A percentile compares a stretch with the other conserved stretches of the same genome.
Conservation (phyloP, 2,888 invertebrate genomes). For the Plagiodera versicolora region DNA sequence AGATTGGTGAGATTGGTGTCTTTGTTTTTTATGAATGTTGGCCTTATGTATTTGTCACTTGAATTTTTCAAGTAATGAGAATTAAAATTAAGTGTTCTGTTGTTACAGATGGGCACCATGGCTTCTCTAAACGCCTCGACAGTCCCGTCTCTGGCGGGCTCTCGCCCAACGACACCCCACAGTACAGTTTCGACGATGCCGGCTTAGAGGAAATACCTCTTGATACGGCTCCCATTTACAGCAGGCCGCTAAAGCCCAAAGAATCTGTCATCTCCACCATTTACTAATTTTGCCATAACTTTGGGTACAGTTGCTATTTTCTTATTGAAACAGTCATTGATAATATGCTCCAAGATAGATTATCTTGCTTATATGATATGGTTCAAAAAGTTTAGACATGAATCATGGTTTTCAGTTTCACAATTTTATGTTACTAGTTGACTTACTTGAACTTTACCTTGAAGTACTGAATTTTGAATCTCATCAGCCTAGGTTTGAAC, state of each 20-base stretch:
- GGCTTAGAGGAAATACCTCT: slow-evolving; percentile 45
- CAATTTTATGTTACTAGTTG: no score
- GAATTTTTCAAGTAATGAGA: no score
- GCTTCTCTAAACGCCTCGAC: slow-evolving; percentile 80
- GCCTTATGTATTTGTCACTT: not conserved
- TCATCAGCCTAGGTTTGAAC: not conserved
- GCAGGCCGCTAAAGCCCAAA: slow-evolving; percentile 24
- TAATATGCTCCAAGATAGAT: not conserved
- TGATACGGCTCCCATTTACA: slow-evolving; percentile 24
- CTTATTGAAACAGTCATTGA: not conserved
- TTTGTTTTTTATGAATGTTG: no score
- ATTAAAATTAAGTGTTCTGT: no score
- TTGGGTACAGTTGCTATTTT: not conserved
- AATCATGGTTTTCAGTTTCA: no score
- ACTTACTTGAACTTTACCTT: no score
- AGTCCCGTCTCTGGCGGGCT: slow-evolving; percentile 84
- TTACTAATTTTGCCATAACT: slow-evolving; percentile 17
- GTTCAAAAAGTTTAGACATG: no score
- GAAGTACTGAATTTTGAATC: not conserved
- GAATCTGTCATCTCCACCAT: slow-evolving; percentile 31
- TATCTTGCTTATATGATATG: no score
- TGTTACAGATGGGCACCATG: slow-evolving; percentile 85
- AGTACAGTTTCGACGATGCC: slow-evolving; percentile 90
- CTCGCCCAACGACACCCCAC: slow-evolving; percentile 87
- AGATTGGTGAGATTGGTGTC: slow-evolving; percentile 28